These are phyloP conservation scores for Poicephalus gulielmi DNA, from an alignment of 2,113 vertebrate species.

Conservation along the genomic window DNA sequence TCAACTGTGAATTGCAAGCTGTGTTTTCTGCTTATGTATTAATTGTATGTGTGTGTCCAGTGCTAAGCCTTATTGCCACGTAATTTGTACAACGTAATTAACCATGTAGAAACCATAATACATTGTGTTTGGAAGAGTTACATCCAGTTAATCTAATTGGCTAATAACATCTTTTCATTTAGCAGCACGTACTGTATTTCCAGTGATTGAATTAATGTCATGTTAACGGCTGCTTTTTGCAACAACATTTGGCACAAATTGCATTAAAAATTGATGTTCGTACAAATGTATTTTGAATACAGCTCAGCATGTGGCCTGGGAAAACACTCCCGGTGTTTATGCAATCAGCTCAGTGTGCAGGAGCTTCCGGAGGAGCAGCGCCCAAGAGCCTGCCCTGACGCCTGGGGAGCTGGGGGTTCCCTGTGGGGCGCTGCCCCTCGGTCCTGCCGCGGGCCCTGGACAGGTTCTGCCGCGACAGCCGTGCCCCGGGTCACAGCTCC, in stretches of 20 bases:
- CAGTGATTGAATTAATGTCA: conserved; percentile 72
- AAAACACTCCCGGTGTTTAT: conserved; percentile 51
- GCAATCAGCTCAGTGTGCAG: background rate
- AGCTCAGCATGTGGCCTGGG: conserved; percentile 55
- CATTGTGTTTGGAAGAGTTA: conserved; percentile 36
- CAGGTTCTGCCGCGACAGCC: background rate
- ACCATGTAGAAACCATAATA: conserved; percentile 54
- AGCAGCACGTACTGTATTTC: conserved; percentile 64
- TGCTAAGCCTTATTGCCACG: conserved; percentile 15
- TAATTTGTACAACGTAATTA: conserved; percentile 46
- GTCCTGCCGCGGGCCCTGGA: background rate
- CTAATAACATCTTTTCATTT: conserved; percentile 67
- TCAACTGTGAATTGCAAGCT: background rate
- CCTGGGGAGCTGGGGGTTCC: background rate
- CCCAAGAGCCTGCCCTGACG: background rate
- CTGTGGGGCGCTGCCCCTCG: background rate
- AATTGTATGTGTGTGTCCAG: conserved; percentile 17
- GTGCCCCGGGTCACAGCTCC: background rate
- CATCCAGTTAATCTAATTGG: conserved; percentile 68
- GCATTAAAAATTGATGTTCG: conserved; percentile 73
- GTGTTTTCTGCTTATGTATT: background rate
- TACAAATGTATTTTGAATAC: conserved; percentile 69
- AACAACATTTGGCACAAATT: conserved; percentile 72
- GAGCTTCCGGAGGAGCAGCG: background rate
- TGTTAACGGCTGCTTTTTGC: conserved; percentile 66